These are phyloP conservation scores for Venturia canescens DNA, from an alignment of 1,140 invertebrate species.

Conservation along the genomic window DNA sequence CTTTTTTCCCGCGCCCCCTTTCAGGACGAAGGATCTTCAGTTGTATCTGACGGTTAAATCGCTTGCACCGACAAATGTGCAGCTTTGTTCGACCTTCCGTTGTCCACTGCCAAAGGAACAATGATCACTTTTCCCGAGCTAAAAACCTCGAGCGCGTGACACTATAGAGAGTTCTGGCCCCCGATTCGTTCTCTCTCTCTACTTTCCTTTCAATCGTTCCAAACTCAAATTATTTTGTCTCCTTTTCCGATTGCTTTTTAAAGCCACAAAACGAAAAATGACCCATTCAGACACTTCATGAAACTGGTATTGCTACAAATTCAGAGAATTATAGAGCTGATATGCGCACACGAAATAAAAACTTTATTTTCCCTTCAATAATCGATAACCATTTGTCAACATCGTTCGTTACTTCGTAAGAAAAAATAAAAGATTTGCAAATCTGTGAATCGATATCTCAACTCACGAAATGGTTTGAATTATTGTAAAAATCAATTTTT, in stretches of 20 bases:
- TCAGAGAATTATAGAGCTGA: too few relatives aligned
- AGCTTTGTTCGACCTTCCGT: constrained; percentile 52
- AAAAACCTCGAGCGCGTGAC: constrained; percentile 12
- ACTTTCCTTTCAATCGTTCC: background rate
- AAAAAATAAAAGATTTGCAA: too few relatives aligned
- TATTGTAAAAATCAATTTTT: too few relatives aligned
- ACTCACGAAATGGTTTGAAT: too few relatives aligned
- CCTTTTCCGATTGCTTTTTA: background rate
- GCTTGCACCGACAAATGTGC: constrained; percentile 60
- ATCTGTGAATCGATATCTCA: too few relatives aligned
- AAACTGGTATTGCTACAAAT: too few relatives aligned
- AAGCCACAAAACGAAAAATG: too few relatives aligned
- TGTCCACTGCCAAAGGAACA: constrained; percentile 40
- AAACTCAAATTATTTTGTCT: background rate
- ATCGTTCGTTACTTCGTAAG: too few relatives aligned
- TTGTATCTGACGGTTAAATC: constrained; percentile 59
- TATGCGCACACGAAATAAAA: too few relatives aligned
- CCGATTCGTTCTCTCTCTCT: background rate
- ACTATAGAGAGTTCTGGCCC: background rate
- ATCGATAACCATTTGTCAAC: too few relatives aligned
- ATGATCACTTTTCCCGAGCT: constrained; percentile 39
- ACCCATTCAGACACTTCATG: too few relatives aligned
- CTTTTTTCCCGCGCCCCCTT: constrained; percentile 51
- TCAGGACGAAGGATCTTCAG: constrained; percentile 50
- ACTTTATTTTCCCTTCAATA: too few relatives aligned